phyloP scores from a whole-genome alignment of 2,113 vertebrate species.

The Dicrurus megarhynchus region DNA sequence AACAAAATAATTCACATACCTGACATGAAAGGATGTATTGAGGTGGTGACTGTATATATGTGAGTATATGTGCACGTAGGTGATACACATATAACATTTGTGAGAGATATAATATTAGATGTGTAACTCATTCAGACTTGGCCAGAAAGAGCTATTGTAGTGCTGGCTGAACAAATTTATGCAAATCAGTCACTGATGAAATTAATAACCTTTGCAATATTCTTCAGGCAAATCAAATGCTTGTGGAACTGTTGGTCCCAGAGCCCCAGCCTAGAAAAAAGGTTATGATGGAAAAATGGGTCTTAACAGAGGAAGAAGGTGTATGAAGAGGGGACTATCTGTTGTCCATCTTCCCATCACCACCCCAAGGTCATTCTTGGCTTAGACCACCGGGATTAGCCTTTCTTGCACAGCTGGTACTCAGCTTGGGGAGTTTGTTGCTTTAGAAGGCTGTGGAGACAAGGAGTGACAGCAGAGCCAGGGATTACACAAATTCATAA shows the following conservation, averaged over 20 bases:
- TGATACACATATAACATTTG: background rate
- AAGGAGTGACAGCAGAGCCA: background rate
- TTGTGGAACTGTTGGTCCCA: background rate
- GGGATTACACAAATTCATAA: constrained; percentile 19
- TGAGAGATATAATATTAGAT: background rate
- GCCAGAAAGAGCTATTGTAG: constrained; percentile 3
- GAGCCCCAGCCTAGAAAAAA: background rate
- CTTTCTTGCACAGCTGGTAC: background rate
- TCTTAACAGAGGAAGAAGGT: background rate
- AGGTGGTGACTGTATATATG: background rate
- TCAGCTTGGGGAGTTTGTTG: background rate
- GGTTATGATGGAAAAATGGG: background rate
- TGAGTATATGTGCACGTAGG: background rate
- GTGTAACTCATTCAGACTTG: background rate
- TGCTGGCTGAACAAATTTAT: constrained; percentile 46
- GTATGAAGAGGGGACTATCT: background rate
- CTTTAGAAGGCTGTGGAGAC: background rate
- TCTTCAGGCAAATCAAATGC: background rate
- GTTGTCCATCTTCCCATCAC: background rate
- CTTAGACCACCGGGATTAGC: background rate
- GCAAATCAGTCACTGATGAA: background rate
- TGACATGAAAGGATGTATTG: constrained; percentile 5
- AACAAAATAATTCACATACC: constrained; percentile 61
- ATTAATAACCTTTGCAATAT: background rate
- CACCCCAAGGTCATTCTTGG: background rate